phyloP scores from a whole-genome alignment of 2,888 invertebrate species.

The Watsonalla cultraria region DNA sequence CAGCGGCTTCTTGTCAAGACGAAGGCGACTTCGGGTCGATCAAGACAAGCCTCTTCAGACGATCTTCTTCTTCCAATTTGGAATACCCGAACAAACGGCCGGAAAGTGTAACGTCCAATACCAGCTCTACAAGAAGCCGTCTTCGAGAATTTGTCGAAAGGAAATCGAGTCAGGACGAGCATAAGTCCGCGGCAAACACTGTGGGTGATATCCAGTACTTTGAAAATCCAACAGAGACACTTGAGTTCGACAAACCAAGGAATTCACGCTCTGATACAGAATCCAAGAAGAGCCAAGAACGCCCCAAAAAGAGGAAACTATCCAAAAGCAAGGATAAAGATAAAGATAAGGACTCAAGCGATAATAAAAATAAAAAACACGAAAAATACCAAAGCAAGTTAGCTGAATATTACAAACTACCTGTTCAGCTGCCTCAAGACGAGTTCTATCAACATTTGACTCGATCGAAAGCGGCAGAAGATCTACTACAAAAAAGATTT shows the following conservation, averaged over 20 bases:
- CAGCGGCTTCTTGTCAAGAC: slow-evolving; percentile 77
- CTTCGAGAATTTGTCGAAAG: slow-evolving; percentile 75
- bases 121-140: slow-evolving; percentile 75
- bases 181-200: slow-evolving; percentile 68
- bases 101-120: slow-evolving; percentile 70
- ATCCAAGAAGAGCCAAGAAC: slow-evolving; percentile 60
- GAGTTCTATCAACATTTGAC: slow-evolving; percentile 73
- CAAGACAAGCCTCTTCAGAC: slow-evolving; percentile 72
- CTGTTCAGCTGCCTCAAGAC: slow-evolving; percentile 69
- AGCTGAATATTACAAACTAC: slow-evolving; percentile 70
- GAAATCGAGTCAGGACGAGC: slow-evolving; percentile 74
- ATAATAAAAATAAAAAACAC: slow-evolving; percentile 64
- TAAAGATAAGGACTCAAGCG: slow-evolving; percentile 31
- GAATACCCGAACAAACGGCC: slow-evolving; percentile 66
- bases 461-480: slow-evolving; percentile 67
- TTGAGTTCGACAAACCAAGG: slow-evolving; percentile 67
- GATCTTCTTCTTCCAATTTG: slow-evolving; percentile 69
- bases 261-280: slow-evolving; percentile 47
- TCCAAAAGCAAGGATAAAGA: slow-evolving; percentile 62
- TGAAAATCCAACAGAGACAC: slow-evolving; percentile 72
- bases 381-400: slow-evolving; percentile 73
- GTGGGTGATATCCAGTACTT: slow-evolving; percentile 74
- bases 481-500: slow-evolving; percentile 64
- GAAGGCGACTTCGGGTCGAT: slow-evolving; percentile 73
- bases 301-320: slow-evolving; percentile 67